Evolutionary conservation across 2,888 invertebrate species (phyloP), one percentile per base, ranked within the genome.

Genomic region (Saturnia pavonia): DNA sequence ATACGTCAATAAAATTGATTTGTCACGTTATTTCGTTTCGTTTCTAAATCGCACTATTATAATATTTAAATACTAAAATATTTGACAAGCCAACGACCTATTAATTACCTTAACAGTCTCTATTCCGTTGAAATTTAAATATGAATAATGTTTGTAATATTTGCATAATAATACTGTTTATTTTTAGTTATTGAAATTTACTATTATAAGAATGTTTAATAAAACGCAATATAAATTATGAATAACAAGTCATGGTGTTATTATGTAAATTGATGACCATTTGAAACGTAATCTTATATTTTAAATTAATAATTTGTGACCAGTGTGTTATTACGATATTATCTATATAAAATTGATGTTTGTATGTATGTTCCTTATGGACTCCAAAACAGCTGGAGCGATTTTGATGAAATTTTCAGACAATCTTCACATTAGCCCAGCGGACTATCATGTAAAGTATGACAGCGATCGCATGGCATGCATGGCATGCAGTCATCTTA

Each of bases 91-190:
- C 75, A 77, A 77, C 78, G 77, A 78, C 79, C 80, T 78, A 84
- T 85, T 83, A 82, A 85, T 85, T 85, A 83, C 79, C 73, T 73
- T 80, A 81, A 84, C 76, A 77, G 75, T 76, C 74, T 76, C 74
- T 78, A 79, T 80, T 70, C 68, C 72, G 57, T 60, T 69, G 71
- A 76, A 75, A 78, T 80, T 77, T 74, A 71, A 76, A 77, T 79
- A 78, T 75, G 71, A 70, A 40, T 67, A 57, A 51, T 70, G 66
- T 54, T 0, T 69, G 19, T 22, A 60, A 63, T 54, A 66, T 65
- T 66, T 42, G 12, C 51, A 70, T 48, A 54, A 40, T n/a, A 70
- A 43, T 27, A 43, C 16, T 54, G 9, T 40, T 43, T 45, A 54
- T 54, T 54, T n/a, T n/a, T 43, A 43, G 12, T 51, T 51, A 48